Evolutionary conservation across 2,113 vertebrate genomes (phyloP), one percentile per base, ranked within the genome.

Genomic region (Eptatretus burgeri): DNA sequence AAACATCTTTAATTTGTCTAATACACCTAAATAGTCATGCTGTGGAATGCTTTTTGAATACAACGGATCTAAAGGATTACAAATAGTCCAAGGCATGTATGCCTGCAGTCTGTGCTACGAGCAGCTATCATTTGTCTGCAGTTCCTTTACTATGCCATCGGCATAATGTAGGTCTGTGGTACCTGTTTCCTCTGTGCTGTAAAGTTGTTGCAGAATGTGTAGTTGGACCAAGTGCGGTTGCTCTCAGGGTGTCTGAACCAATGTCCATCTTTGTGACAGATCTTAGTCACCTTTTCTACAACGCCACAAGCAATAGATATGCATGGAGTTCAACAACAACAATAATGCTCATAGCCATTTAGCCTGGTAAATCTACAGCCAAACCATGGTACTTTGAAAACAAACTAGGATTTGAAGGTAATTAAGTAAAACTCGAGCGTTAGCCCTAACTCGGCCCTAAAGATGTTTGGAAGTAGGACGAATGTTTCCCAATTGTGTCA

Each of bases 181-280:
- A 93, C 89, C 81, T 82, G 82, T 64, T 86, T 0, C 65, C 93
- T 98, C 65, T 85, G 79, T 14, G 76, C 74, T 5, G 83, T 86
- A 73, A 85, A 83, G 51, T 81, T 81, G 5, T 81, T 88, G 70
- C 91, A 98, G 67, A 82, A 72, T 10, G 83, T 87, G 50, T 98
- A 98, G 77, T 98, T 86, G 70, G 91, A 89, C 85, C 85, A 93
- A 2, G 84, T 93, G 64, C 80, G 74, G 70, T 98, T 95, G 70
- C 77, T 88, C 64, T 88, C 83, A 4, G 89, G 89, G 68, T 98
- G 84, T 14, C 78, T 78, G 69, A 85, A 95, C 91, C 91, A 98
- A 66, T 77, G 78, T 18, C 87, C 89, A 0, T 75, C 77, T 67
- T 83, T 82, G 67, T 84, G 83, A 65, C 91, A 98, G 52, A 80